A percentile compares a stretch with the other conserved stretches of the same genome.
phyloP scores from a whole-genome alignment of 1,140 invertebrate species.

The Nasonia giraulti region DNA sequence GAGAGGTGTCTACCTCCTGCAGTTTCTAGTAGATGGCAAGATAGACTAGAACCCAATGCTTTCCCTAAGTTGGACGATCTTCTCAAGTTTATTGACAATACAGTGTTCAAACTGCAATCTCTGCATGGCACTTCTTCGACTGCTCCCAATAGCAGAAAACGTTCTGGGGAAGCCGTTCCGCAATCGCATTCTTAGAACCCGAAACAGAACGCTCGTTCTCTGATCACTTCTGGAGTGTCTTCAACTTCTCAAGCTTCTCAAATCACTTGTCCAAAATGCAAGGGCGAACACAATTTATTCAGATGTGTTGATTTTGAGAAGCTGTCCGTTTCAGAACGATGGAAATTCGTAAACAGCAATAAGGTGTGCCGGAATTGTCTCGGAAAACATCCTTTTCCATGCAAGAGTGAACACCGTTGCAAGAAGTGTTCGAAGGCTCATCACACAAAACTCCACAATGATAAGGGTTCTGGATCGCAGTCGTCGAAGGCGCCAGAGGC shows the following conservation, averaged over 20 bases:
- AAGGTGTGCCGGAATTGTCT: neutral
- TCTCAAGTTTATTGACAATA: neutral
- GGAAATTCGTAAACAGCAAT: conserved; percentile 21
- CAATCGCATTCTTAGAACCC: too few relatives aligned
- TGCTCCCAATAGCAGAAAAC: neutral
- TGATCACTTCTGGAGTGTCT: too few relatives aligned
- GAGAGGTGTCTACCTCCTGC: neutral
- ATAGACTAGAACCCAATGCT: neutral
- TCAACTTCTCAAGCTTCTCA: too few relatives aligned
- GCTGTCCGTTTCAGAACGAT: neutral
- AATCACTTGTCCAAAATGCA: too few relatives aligned
- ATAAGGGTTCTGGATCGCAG: neutral
- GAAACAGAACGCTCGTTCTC: too few relatives aligned
- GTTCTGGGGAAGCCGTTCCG: too few relatives aligned
- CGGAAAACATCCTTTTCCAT: neutral
- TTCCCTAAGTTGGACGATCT: neutral
- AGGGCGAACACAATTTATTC: too few relatives aligned
- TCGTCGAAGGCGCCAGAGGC: neutral
- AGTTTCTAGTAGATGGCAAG: neutral
- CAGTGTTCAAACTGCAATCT: conserved; percentile 13
- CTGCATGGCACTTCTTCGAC: neutral
- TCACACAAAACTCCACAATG: conserved; percentile 18
- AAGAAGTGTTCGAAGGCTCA: neutral
- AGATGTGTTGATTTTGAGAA: neutral
- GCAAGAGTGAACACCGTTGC: neutral